Conservation (phyloP, 2,797 vertebrate species). For the Urosaurus nigricauda region DNA sequence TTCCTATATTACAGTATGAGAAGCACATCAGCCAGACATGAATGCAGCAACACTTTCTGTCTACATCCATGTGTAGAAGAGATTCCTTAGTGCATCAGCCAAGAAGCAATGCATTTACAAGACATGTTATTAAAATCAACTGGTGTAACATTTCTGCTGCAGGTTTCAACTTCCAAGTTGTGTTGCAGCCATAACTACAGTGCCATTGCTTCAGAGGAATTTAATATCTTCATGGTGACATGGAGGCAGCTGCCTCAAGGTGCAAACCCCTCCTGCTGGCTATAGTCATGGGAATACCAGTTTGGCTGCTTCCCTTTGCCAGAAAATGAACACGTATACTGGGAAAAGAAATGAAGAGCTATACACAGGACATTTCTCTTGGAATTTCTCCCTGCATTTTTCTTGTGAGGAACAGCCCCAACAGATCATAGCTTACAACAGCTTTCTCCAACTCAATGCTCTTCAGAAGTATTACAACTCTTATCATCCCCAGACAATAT, state of each 20-base stretch:
- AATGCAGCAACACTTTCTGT: not conserved
- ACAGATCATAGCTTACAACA: not conserved
- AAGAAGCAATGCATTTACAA: not conserved
- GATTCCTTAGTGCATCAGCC: not conserved
- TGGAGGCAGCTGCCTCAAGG: conserved; percentile 30
- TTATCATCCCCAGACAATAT: not conserved
- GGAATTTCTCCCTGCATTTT: not conserved
- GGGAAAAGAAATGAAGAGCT: not conserved
- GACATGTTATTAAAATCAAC: not conserved
- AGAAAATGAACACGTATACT: not conserved
- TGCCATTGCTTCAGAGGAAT: not conserved
- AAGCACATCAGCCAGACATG: too few relatives aligned
- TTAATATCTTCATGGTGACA: conserved; percentile 30
- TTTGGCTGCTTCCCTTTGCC: conserved; percentile 11
- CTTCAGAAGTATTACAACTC: not conserved
- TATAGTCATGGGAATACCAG: not conserved
- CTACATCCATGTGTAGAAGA: not conserved
- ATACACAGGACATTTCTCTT: too few relatives aligned
- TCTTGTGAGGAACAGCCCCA: too few relatives aligned
- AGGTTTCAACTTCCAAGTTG: not conserved
- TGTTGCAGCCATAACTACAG: not conserved
- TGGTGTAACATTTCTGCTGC: not conserved
- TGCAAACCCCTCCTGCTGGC: conserved; percentile 4
- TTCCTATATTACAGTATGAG: not conserved
- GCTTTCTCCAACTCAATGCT: not conserved